Base-by-base conservation (phyloP, 1,140 invertebrate genomes). In the Calycopis cecrops region DNA sequence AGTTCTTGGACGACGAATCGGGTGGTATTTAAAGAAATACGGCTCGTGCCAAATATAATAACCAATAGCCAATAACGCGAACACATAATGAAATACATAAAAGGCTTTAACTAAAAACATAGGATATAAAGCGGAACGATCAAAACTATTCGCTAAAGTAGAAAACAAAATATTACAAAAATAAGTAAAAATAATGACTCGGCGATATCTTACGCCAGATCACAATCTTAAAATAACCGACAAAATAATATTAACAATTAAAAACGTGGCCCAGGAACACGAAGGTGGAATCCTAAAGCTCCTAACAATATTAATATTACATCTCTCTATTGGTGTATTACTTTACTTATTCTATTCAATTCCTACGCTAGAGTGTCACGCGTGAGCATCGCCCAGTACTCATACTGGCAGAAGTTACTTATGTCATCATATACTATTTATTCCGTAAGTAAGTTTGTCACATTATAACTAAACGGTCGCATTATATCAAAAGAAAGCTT, bases 281-380 rank as follows among this genome's bases (percentile, higher is more conserved):
- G 63, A 55, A 72, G 67, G 67, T 73, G 70, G 70, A 75, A 74
- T 69, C 73, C 73, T 76, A 67, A 66, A 73, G 73, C 79, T 60
- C 60, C 74, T 76, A 80, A 80, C 71, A 73, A 81, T 67, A 67
- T 71, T 67, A 69, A 68, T 73, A 74, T 71, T 71, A 68, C 62
- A 72, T 70, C 65, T 69, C 65, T 76, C 71, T 83, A 86, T 82
- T 77, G 69, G 80, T 83, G 75, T 83, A 75, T 80, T 76, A 65
- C 69, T 70, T 82, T 75, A 77, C 79, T 79, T 86, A 84, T 52
- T 62, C 83, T 83, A 87, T 71, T 83, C 81, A 87, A 85, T 85
- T 85, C 83, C 81, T 85, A 85, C 66, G 65, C 79, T 84, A 83
- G 61, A 74, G 69, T 73, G 68, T 67, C 65, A 67, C 66, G 68